These are phyloP conservation scores for Trypoxylus dichotomus DNA, from an alignment of 1,140 invertebrate species.

Conservation along the genomic window DNA sequence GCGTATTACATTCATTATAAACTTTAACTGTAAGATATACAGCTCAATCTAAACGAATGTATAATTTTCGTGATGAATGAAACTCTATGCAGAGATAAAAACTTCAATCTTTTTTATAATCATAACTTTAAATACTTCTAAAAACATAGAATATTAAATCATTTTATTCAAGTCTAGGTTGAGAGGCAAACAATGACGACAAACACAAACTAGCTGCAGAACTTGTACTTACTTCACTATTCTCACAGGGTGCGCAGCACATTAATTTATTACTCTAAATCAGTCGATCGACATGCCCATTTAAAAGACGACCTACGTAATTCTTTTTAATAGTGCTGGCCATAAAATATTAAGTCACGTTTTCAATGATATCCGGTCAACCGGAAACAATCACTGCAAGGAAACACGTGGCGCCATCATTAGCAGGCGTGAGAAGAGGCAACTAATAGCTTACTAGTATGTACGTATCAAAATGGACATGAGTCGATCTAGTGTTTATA, in stretches of 20 bases:
- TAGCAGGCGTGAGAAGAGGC: conserved; percentile 40
- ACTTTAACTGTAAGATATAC: too few species aligned
- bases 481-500: conserved; percentile 25
- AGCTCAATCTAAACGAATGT: too few species aligned
- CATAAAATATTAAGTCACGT: conserved; percentile 26
- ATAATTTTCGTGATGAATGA: too few species aligned
- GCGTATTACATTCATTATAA: too few species aligned
- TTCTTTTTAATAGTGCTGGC: conserved; percentile 6
- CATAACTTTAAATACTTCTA: too few species aligned
- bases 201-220: too few species aligned
- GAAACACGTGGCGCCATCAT: conserved; percentile 37
- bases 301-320: neutral
- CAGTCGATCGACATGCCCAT: neutral
- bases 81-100: too few species aligned
- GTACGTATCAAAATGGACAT: conserved; percentile 25
- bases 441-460: conserved; percentile 24
- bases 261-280: conserved; percentile 2
- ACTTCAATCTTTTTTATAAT: too few species aligned
- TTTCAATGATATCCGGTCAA: conserved; percentile 30
- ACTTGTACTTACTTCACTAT: neutral
- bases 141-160: too few species aligned
- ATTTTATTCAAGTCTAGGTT: too few species aligned
- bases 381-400: conserved; percentile 33
- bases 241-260: neutral
- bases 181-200: too few species aligned